Evolutionary conservation across 92 coral and sea anemone genomes (phyloP), one percentile per base, ranked within the genome.

Genomic region (Desmophyllum pertusum): DNA sequence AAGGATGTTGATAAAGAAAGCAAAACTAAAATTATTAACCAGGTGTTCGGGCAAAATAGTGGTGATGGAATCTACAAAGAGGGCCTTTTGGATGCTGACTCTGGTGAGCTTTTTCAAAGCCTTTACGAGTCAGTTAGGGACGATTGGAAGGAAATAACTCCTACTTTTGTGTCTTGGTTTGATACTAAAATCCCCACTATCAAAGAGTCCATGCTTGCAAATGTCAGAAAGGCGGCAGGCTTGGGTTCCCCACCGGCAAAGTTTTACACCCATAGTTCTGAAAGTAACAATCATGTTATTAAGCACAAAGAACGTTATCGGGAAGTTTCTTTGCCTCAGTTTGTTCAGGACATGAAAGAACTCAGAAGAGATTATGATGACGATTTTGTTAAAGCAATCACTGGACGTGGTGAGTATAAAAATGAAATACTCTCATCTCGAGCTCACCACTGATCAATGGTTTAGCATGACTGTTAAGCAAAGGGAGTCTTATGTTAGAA

Each of bases 211-310:
- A 81, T 87, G 86, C 64, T 87, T 59, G 78, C 81, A 37, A 81
- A 55, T 45, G 82, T 87, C 45, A 87, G 90, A 81, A 87, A 73
- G 42, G 81, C 84, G 53, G 81, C 91, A 29, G 91, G 91, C 55
- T 68, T 83, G 65, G 84, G 91, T n/a, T 83, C 73, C 64, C 91
- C 91, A 27, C 78, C 74, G 18, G 50, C 68, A 80, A 76, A 75
- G 40, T 87, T 85, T n/a, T 83, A 83, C 53, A 88, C 81, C n/a
- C 88, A 88, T 69, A 37, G 73, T 66, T 75, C 87, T 18, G 83
- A 81, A 70, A 88, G 88, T n/a, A 83, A 74, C 57, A 88, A 83
- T 52, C 84, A 83, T 53, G 83, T 85, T 17, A 87, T 87, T 48
- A 87, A 81, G 65, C 90, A 87, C 72, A 87, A 80, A 78, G 90